Evolutionary conservation across 1,140 invertebrate genomes (phyloP).

Genomic region (Globodera ellingtonae): DNA sequence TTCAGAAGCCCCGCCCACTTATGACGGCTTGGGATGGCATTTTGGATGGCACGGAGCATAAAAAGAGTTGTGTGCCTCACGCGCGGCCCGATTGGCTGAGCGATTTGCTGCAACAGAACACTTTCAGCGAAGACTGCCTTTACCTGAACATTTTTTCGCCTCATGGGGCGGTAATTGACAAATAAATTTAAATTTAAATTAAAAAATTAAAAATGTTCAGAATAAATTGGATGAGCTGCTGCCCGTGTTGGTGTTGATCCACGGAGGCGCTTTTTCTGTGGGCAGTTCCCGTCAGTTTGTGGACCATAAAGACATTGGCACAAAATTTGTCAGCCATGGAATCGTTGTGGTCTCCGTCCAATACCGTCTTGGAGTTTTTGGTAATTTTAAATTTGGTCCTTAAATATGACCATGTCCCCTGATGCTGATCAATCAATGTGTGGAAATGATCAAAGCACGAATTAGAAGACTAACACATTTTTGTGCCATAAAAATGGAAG

Average conservation of each 20-base stretch:
- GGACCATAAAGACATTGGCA: conserved; percentile 33
- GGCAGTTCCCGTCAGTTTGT: conserved; percentile 30
- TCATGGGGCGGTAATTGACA: not conserved
- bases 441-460: too few relatives aligned
- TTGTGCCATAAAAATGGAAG: too few relatives aligned
- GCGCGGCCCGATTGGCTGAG: conserved; percentile 20
- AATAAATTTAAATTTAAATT: not conserved
- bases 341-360: conserved; percentile 49
- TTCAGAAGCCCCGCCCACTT: conserved; percentile 40
- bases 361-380: conserved; percentile 46
- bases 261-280: conserved; percentile 49
- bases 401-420: too few relatives aligned
- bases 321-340: conserved; percentile 50
- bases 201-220: not conserved
- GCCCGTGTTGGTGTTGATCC: conserved; percentile 40
- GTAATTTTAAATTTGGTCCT: conserved; percentile 16
- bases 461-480: too few relatives aligned
- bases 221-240: conserved; percentile 8
- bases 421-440: too few relatives aligned
- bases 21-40: conserved; percentile 28
- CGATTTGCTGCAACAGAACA: conserved; percentile 17
- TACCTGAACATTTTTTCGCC: conserved; percentile 94
- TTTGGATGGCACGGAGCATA: conserved; percentile 30
- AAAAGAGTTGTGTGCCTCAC: conserved; percentile 27
- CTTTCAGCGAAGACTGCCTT: conserved; percentile 85